phyloP scores from a whole-genome alignment of 2,797 vertebrate genomes.

The Sebastes wilsoni region DNA sequence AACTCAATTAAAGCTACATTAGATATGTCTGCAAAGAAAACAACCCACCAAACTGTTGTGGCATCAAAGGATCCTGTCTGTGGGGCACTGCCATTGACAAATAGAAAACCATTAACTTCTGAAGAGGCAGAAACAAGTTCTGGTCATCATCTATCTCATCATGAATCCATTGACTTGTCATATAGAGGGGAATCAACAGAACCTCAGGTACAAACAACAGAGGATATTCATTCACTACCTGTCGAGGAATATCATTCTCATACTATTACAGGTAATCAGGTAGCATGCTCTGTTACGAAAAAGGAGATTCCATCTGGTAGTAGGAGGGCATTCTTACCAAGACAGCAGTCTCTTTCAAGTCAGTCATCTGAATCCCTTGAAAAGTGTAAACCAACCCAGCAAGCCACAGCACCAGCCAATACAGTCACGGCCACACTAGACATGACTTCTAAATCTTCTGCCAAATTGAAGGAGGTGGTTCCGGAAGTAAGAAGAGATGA shows the following conservation, averaged over 20 bases:
- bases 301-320: constrained; percentile 11
- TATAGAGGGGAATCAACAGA: constrained; percentile 32
- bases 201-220: constrained; percentile 2
- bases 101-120: constrained; percentile 36
- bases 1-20: constrained; percentile 70
- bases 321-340: constrained; percentile 18
- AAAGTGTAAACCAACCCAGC: constrained; percentile 4
- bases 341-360: constrained; percentile 21
- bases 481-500: neutral
- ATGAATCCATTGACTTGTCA: constrained; percentile 68
- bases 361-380: constrained; percentile 39
- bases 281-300: neutral
- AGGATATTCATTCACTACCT: neutral
- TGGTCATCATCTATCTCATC: constrained; percentile 38
- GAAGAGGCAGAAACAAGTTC: constrained; percentile 19
- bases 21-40: constrained; percentile 73
- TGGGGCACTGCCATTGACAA: constrained; percentile 67
- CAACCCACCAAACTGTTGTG: constrained; percentile 10
- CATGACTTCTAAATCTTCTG: constrained; percentile 53
- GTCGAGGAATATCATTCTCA: constrained; percentile 1
- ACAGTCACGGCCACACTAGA: constrained; percentile 57
- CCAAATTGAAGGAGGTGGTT: constrained; percentile 12
- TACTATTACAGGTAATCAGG: neutral
- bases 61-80: constrained; percentile 62
- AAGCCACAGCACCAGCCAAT: constrained; percentile 59